Evolutionary conservation across 1,140 invertebrate genomes (phyloP).

Genomic region (Phortica variegata): DNA sequence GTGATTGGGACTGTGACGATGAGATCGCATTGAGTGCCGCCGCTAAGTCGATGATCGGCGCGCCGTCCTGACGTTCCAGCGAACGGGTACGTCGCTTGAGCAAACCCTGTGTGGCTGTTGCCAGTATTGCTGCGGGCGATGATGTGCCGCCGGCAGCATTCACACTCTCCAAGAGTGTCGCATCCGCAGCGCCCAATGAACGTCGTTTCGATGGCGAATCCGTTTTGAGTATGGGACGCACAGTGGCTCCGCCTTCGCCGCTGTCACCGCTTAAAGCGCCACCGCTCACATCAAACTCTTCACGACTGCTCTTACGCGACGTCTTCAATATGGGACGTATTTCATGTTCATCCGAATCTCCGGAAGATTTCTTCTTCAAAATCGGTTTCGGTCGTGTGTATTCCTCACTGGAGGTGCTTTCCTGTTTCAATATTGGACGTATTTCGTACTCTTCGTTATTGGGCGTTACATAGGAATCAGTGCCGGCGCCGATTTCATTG

Average conservation of each 20-base stretch:
- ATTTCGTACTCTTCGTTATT: conserved; percentile 62
- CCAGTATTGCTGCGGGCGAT: not conserved
- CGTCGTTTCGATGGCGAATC: conserved; percentile 51
- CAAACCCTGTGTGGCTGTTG: no score
- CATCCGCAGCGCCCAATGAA: conserved; percentile 21
- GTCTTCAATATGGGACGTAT: conserved; percentile 74
- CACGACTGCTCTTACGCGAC: conserved; percentile 64
- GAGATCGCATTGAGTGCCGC: conserved; percentile 44
- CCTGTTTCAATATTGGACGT: conserved; percentile 73
- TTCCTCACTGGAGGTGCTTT: conserved; percentile 43
- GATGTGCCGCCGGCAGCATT: not conserved
- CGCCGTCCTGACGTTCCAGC: conserved; percentile 38
- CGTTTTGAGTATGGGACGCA: conserved; percentile 45
- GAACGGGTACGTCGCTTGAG: conserved; percentile 51
- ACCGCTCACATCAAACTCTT: conserved; percentile 42
- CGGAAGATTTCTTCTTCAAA: conserved; percentile 79
- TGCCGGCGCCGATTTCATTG: conserved; percentile 54
- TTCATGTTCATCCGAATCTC: conserved; percentile 72
- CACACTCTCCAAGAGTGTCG: conserved; percentile 6
- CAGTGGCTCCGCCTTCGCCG: conserved; percentile 9
- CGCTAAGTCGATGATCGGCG: conserved; percentile 37
- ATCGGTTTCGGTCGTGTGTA: conserved; percentile 68
- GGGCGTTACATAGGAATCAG: conserved; percentile 59
- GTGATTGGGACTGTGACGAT: conserved; percentile 20
- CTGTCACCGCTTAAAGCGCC: conserved; percentile 17